phyloP scores from a whole-genome alignment of 2,888 invertebrate genomes.

The Trichopoda pennipes region DNA sequence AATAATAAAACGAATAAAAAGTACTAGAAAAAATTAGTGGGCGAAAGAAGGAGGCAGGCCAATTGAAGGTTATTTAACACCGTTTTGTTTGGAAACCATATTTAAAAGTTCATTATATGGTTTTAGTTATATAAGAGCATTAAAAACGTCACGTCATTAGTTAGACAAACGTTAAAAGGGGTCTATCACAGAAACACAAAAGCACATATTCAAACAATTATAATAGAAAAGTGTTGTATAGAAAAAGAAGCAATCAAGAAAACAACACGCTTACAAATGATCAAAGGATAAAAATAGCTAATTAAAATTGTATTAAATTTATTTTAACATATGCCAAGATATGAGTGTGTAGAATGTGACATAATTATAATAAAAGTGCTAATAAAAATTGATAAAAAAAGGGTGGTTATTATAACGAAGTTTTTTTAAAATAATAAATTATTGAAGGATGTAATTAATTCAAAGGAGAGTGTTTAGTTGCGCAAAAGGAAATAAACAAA shows the following conservation, averaged over 20 bases:
- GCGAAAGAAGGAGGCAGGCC: neutral
- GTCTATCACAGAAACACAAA: conserved; percentile 22
- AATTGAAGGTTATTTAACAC: conserved; percentile 63
- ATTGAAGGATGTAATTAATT: conserved; percentile 13
- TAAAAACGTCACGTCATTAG: conserved; percentile 65
- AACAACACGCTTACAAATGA: conserved; percentile 43
- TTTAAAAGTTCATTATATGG: conserved; percentile 9
- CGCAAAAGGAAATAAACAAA: no score
- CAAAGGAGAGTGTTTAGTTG: neutral
- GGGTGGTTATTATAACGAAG: conserved; percentile 27
- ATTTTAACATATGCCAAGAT: conserved; percentile 25
- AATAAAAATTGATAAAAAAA: conserved; percentile 1
- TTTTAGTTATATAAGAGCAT: conserved; percentile 51
- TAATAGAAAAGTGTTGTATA: conserved; percentile 28
- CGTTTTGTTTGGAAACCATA: conserved; percentile 53
- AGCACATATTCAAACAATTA: conserved; percentile 2
- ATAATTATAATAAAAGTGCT: conserved; percentile 34
- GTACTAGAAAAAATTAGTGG: neutral
- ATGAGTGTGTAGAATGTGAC: neutral
- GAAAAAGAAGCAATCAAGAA: neutral
- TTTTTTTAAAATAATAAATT: conserved; percentile 7
- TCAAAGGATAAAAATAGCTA: conserved; percentile 58
- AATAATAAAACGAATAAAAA: conserved; percentile 5
- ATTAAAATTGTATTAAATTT: conserved; percentile 58
- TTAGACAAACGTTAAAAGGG: conserved; percentile 42